phyloP scores from a whole-genome alignment of 2,888 invertebrate species.

The Psylliodes chrysocephalus region DNA sequence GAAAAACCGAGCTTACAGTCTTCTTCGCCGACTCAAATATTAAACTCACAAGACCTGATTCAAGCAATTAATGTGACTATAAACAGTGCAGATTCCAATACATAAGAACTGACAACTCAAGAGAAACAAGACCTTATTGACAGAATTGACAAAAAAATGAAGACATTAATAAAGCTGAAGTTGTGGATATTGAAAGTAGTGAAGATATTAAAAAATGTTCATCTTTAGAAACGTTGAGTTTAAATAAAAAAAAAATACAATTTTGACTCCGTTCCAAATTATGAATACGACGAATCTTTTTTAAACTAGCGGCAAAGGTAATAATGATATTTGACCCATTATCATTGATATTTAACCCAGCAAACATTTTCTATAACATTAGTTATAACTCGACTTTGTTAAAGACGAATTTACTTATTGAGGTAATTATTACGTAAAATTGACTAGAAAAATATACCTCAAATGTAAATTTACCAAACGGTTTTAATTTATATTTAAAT shows the following conservation, averaged over 20 bases:
- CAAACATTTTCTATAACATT: no score
- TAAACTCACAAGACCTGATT: background rate
- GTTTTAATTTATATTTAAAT: no score
- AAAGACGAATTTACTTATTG: no score
- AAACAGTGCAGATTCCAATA: conserved; percentile 11
- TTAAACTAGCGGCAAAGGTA: background rate
- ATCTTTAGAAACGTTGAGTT: conserved; percentile 1
- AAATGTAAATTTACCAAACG: no score
- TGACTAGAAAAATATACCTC: no score
- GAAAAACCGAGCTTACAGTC: background rate
- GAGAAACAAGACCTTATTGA: background rate
- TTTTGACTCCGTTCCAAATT: background rate
- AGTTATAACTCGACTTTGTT: no score
- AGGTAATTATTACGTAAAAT: no score
- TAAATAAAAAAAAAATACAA: background rate
- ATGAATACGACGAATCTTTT: conserved; percentile 32
- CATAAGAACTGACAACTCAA: conserved; percentile 2
- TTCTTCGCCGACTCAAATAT: background rate
- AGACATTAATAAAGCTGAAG: background rate
- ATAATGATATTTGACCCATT: conserved; percentile 3
- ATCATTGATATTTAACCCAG: no score
- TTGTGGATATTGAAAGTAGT: background rate
- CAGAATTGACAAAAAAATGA: conserved; percentile 1
- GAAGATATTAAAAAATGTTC: no score
- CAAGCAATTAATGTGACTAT: background rate